These are phyloP conservation scores for Dromiciops gliroides DNA, from an alignment of 2,113 vertebrate species.

Conservation along the genomic window DNA sequence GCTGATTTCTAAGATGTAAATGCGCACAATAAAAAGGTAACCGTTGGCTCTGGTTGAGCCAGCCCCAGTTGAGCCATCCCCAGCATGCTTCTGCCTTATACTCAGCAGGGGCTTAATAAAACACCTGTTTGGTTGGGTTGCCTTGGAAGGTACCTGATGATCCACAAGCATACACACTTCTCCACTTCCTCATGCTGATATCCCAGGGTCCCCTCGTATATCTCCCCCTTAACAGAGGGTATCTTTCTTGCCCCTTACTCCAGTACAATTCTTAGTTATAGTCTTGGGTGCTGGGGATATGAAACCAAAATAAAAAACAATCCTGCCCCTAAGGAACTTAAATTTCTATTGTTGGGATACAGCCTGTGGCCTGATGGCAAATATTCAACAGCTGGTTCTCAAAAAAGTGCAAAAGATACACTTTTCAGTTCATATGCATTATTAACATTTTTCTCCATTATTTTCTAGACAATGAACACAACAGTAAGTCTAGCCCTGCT, in stretches of 20 bases:
- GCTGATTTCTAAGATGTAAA: not conserved
- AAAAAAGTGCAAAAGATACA: not conserved
- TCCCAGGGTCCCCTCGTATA: not conserved
- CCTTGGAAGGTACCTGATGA: not conserved
- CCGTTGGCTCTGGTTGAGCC: not conserved
- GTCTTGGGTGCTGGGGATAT: not conserved
- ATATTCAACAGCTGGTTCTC: not conserved
- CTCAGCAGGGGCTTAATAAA: not conserved
- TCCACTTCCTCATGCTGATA: not conserved
- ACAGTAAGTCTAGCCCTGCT: not conserved
- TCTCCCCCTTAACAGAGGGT: not conserved
- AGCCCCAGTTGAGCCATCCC: not conserved
- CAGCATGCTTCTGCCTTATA: not conserved
- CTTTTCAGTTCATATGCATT: not conserved
- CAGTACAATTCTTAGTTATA: not conserved
- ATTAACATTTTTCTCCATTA: not conserved
- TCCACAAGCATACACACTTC: not conserved
- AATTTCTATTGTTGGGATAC: not conserved
- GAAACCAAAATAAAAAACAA: not conserved
- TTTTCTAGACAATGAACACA: not conserved
- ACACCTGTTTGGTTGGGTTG: not conserved
- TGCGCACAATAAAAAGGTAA: not conserved
- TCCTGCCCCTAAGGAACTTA: not conserved
- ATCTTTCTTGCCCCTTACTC: not conserved
- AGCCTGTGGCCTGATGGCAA: not conserved